Percentiles rank a stretch among this genome's conserved stretches.
Conservation (phyloP, 2,888 invertebrate species). For the Oscheius myriophilus region DNA sequence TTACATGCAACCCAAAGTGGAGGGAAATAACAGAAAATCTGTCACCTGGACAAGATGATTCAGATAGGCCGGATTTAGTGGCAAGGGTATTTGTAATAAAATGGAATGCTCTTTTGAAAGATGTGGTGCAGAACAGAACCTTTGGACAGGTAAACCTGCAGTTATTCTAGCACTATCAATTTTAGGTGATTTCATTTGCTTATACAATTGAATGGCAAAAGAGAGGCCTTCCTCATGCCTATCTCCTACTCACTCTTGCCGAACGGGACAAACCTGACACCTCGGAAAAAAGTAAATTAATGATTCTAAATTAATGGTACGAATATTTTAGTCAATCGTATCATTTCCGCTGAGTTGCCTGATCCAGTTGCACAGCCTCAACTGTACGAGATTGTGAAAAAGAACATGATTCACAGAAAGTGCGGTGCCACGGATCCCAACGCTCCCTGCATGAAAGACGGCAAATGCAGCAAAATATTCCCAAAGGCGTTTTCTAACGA, state of each 20-base stretch:
- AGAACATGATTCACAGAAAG: constrained; percentile 59
- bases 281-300: constrained; percentile 2
- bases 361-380: constrained; percentile 39
- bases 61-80: constrained; percentile 61
- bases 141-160: constrained; percentile 55
- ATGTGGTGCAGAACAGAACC: constrained; percentile 46
- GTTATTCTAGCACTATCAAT: no score
- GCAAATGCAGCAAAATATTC: constrained; percentile 70
- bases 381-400: constrained; percentile 42
- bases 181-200: constrained; percentile 41
- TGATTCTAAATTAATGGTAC: background rate
- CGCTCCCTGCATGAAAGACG: no score
- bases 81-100: constrained; percentile 63
- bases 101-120: constrained; percentile 43
- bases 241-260: constrained; percentile 55
- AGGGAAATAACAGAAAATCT: constrained; percentile 59
- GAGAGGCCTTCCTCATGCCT: constrained; percentile 65
- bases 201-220: constrained; percentile 69
- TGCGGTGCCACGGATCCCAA: constrained; percentile 61
- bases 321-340: constrained; percentile 24
- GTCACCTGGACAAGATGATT: constrained; percentile 33
- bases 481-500: constrained; percentile 59
- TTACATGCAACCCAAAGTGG: constrained; percentile 70
- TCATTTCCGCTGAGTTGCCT: constrained; percentile 54
- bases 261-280: constrained; percentile 55